phyloP scores from a whole-genome alignment of 1,140 invertebrate genomes.

The Bemisia tabaci region DNA sequence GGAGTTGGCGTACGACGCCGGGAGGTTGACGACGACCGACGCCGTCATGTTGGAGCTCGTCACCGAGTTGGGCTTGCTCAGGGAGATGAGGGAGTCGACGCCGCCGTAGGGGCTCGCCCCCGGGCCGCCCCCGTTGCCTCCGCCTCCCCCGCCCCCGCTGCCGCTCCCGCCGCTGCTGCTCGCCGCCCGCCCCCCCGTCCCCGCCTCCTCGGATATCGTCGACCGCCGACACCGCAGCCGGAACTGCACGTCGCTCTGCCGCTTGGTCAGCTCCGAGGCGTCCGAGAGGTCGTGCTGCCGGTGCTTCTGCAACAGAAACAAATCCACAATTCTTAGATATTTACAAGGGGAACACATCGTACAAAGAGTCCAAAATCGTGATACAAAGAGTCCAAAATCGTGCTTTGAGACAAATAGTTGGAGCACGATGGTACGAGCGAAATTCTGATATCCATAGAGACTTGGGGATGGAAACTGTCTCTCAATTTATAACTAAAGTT shows the following conservation, averaged over 20 bases:
- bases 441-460: too few relatives aligned
- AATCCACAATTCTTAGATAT: too few relatives aligned
- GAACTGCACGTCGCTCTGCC: background rate
- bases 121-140: background rate
- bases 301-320: background rate
- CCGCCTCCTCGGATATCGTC: background rate
- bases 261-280: background rate
- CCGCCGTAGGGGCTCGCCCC: too few relatives aligned
- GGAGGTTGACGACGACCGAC: constrained; percentile 28
- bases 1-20: constrained; percentile 27
- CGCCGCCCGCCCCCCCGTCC: too few relatives aligned
- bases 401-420: too few relatives aligned
- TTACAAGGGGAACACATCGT: too few relatives aligned
- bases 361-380: too few relatives aligned
- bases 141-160: too few relatives aligned
- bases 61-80: constrained; percentile 27
- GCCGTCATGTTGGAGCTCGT: constrained; percentile 29
- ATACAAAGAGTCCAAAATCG: too few relatives aligned
- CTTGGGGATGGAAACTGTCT: too few relatives aligned
- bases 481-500: too few relatives aligned
- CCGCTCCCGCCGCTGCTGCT: background rate
- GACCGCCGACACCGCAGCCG: background rate
- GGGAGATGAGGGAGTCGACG: constrained; percentile 18
- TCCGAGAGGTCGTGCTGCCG: background rate
- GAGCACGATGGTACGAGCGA: too few relatives aligned